These are phyloP conservation scores for Sakesphorus luctuosus DNA, from an alignment of 2,113 vertebrate genomes.

Conservation along the genomic window DNA sequence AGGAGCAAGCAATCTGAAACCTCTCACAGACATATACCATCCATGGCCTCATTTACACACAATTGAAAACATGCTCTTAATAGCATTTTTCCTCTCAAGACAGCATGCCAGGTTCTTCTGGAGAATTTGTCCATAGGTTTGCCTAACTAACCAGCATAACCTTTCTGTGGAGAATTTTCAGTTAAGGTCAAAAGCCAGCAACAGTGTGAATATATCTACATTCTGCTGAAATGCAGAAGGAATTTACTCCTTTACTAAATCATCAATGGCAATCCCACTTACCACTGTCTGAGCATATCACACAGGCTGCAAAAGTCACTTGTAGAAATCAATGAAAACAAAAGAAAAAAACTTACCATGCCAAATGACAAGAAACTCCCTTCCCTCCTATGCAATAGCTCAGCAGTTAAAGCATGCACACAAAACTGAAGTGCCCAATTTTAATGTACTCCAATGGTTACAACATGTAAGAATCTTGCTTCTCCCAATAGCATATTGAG, in stretches of 20 bases:
- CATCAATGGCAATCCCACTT: fast-evolving
- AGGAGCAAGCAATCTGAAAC: neutral
- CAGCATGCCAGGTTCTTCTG: neutral
- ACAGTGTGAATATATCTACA: neutral
- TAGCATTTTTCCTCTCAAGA: neutral
- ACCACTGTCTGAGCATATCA: neutral
- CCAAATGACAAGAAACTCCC: neutral
- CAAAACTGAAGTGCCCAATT: neutral
- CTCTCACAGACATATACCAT: neutral
- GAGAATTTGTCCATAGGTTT: neutral
- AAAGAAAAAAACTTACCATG: neutral
- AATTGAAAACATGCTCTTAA: neutral
- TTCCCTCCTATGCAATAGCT: neutral
- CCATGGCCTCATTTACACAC: fast-evolving
- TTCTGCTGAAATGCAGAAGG: neutral
- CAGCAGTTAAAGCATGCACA: neutral
- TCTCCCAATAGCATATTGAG: neutral
- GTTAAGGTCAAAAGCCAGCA: neutral
- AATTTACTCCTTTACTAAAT: neutral
- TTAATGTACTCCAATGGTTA: neutral
- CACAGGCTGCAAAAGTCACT: neutral
- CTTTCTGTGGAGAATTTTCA: neutral
- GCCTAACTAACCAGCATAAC: neutral
- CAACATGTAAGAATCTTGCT: neutral
- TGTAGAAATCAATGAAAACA: neutral